These are phyloP conservation scores for Tiaroga cobitis DNA, from an alignment of 2,797 vertebrate genomes.

Conservation along the genomic window DNA sequence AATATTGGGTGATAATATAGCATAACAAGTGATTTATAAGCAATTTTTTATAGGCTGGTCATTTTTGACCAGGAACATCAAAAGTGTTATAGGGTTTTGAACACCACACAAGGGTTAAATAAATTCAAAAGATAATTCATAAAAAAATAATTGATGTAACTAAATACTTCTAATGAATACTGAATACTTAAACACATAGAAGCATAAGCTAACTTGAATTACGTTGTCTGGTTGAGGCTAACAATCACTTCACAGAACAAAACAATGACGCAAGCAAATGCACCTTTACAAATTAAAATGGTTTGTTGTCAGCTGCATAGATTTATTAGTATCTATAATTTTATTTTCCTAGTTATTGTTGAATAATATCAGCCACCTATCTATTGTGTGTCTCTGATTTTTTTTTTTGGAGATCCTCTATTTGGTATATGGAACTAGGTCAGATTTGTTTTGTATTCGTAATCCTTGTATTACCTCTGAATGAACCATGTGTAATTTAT, in stretches of 20 bases:
- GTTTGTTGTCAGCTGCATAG: background rate
- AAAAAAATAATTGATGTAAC: background rate
- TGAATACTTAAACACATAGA: too few species aligned
- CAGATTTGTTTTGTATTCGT: background rate
- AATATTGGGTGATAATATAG: too few species aligned
- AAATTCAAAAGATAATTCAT: background rate
- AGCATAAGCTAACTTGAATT: background rate
- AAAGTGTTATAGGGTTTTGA: too few species aligned
- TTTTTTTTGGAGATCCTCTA: background rate
- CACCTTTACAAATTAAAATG: background rate
- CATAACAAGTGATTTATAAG: too few species aligned
- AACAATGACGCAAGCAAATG: background rate
- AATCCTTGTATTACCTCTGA: slow-evolving; percentile 28
- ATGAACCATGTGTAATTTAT: slow-evolving; percentile 25
- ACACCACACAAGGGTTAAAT: background rate
- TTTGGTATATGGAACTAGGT: slow-evolving; percentile 4
- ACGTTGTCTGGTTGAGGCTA: background rate
- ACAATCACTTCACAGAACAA: background rate
- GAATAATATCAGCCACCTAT: background rate
- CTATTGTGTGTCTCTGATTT: background rate
- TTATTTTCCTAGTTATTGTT: background rate
- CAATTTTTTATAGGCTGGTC: too few species aligned
- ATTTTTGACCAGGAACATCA: too few species aligned
- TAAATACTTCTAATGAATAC: background rate
- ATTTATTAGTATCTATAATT: background rate